Conservation (phyloP, 2,113 vertebrate genomes). For the Cyphomyrus discorhynchus region DNA sequence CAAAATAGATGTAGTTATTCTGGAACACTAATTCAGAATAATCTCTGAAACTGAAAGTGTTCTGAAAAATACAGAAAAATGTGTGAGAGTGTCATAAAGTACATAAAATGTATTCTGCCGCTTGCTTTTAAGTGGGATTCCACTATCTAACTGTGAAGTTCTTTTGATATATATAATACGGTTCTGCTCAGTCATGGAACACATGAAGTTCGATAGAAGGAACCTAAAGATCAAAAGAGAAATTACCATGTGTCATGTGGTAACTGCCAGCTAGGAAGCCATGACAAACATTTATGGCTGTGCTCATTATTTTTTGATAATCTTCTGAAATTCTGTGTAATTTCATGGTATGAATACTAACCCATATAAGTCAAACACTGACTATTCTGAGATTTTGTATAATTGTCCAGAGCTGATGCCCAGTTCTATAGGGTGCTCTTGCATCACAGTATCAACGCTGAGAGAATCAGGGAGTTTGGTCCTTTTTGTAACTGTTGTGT, state of each 20-base stretch:
- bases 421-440: neutral
- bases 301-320: neutral
- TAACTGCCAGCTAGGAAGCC: neutral
- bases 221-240: neutral
- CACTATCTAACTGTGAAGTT: neutral
- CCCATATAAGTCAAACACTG: neutral
- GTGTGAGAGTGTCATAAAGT: neutral
- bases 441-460: neutral
- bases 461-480: neutral
- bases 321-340: neutral
- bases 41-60: neutral
- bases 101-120: neutral
- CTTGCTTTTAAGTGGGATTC: neutral
- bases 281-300: neutral
- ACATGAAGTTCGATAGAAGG: neutral
- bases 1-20: neutral
- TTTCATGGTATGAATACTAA: neutral
- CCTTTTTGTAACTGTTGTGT: neutral
- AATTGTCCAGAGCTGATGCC: neutral
- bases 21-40: neutral
- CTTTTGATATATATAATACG: neutral
- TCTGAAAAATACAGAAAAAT: neutral
- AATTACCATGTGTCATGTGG: neutral
- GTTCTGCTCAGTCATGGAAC: neutral
- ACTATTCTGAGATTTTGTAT: neutral